Conservation (phyloP, 1,140 invertebrate genomes). For the Anoplolepis gracilipes region DNA sequence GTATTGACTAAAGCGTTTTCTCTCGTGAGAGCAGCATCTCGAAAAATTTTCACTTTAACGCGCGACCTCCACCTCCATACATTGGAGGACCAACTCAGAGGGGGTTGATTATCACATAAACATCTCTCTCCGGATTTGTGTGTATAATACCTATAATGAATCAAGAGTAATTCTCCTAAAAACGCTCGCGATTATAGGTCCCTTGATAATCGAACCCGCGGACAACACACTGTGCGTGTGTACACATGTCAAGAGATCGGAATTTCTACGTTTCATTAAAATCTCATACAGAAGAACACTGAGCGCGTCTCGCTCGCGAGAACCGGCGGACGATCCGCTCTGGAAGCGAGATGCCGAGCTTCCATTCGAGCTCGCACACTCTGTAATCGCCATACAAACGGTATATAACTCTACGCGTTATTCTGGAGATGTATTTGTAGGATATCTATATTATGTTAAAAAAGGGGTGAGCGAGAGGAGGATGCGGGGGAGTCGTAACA, state of each 20-base stretch:
- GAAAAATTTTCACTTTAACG: constrained; percentile 7
- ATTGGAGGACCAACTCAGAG: neutral
- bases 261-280: constrained; percentile 33
- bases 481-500: constrained; percentile 64
- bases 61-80: neutral
- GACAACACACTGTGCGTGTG: neutral
- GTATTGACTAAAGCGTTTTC: constrained; percentile 29
- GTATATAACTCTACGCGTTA: constrained; percentile 61
- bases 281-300: constrained; percentile 45
- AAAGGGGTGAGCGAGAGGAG: constrained; percentile 51
- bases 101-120: constrained; percentile 43
- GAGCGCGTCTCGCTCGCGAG: neutral
- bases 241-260: neutral
- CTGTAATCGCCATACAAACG: constrained; percentile 62
- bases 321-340: constrained; percentile 26
- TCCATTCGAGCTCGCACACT: constrained; percentile 1
- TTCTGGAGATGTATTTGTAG: constrained; percentile 50
- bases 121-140: neutral
- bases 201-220: neutral
- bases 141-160: neutral
- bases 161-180: neutral
- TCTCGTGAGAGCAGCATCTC: neutral
- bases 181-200: constrained; percentile 2
- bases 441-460: constrained; percentile 69
- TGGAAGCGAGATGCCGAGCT: constrained; percentile 34